Evolutionary conservation across 2,797 vertebrate species (phyloP).

Genomic region (Pogonophryne albipinna): DNA sequence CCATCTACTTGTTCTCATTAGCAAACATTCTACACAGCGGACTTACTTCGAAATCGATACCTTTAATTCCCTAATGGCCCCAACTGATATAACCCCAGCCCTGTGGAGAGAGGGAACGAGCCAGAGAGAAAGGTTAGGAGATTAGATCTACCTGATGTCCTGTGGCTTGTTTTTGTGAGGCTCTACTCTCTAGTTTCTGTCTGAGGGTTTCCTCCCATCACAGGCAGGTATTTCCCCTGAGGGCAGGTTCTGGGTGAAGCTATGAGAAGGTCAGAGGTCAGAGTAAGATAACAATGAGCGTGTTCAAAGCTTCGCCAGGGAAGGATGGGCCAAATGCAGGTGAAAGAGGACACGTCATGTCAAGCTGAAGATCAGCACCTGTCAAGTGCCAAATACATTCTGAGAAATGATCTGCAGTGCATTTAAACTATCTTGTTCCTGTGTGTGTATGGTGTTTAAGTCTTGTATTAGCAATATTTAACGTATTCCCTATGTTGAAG

Average conservation of each 20-base stretch:
- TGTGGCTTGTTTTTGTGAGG: conserved; percentile 45
- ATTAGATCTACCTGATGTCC: conserved; percentile 59
- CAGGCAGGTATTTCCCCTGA: conserved; percentile 63
- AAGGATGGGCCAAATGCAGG: conserved; percentile 20
- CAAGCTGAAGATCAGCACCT: not conserved
- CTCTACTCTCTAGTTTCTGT: conserved; percentile 46
- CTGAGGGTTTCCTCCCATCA: conserved; percentile 31
- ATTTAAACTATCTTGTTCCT: not conserved
- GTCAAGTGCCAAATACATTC: not conserved
- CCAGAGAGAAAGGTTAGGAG: conserved; percentile 24
- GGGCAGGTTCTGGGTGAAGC: conserved; percentile 48
- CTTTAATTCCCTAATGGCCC: conserved; percentile 77
- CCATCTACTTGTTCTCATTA: conserved; percentile 69
- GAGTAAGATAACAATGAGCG: conserved; percentile 49
- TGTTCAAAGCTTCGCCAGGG: conserved; percentile 40
- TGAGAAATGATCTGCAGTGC: no score
- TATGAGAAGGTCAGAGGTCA: conserved; percentile 58
- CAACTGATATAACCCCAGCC: conserved; percentile 37
- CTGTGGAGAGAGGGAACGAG: conserved; percentile 43
- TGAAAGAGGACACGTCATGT: conserved; percentile 16
- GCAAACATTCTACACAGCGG: conserved; percentile 66
- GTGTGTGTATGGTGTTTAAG: not conserved
- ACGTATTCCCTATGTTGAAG: not conserved
- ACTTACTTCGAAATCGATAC: conserved; percentile 72
- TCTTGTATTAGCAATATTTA: not conserved